Evolutionary conservation across 2,113 vertebrate species (phyloP).

Genomic region (Sphaerodactylus townsendi): DNA sequence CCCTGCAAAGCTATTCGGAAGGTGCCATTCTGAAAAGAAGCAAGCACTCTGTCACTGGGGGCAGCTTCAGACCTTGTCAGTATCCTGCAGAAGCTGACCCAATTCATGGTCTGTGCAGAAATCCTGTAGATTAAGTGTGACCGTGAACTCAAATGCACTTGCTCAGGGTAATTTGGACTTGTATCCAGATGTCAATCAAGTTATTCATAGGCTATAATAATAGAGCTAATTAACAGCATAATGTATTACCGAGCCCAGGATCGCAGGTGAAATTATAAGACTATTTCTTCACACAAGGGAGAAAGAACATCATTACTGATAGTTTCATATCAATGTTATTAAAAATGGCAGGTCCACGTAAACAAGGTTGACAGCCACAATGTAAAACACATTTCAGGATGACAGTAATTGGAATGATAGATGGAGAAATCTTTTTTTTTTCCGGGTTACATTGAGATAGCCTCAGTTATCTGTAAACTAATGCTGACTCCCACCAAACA

Average conservation of each 20-base stretch:
- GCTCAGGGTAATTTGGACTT: background rate
- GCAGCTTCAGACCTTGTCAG: too few relatives aligned
- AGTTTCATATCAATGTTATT: constrained; percentile 18
- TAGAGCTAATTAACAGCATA: background rate
- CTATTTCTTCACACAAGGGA: constrained; percentile 7
- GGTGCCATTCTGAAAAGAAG: too few relatives aligned
- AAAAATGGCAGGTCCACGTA: constrained; percentile 20
- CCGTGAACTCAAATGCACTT: background rate
- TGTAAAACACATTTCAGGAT: constrained; percentile 56
- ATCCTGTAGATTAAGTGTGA: background rate
- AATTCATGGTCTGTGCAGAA: background rate
- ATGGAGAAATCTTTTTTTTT: background rate
- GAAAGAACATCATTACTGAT: constrained; percentile 26
- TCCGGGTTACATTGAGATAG: background rate
- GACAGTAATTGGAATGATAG: constrained; percentile 30
- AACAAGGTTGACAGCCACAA: constrained; percentile 58
- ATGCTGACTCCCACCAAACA: background rate
- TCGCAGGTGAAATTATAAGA: constrained; percentile 28
- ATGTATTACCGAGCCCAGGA: background rate
- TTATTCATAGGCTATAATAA: background rate
- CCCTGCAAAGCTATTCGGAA: too few relatives aligned
- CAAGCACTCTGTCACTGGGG: too few relatives aligned
- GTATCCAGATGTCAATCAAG: background rate
- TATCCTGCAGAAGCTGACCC: too few relatives aligned
- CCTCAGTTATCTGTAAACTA: background rate